phyloP scores from a whole-genome alignment of 2,113 vertebrate species.

The Dipodomys stephensi region DNA sequence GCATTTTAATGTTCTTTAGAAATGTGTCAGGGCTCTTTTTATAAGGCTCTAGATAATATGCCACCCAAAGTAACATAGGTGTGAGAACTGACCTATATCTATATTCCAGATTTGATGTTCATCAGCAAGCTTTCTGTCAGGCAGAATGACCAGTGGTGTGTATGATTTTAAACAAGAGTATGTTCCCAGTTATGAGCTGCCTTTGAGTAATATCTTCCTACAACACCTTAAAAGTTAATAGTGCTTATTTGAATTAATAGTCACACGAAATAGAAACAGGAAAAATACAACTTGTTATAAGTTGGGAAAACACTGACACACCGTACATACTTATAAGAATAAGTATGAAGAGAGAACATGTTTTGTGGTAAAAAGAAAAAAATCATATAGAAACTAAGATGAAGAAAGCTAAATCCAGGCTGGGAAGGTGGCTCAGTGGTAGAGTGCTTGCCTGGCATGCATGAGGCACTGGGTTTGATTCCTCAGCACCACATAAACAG shows the following conservation, averaged over 20 bases:
- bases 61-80: too few species aligned
- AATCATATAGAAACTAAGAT: background rate
- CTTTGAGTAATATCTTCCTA: background rate
- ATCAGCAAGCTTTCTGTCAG: too few species aligned
- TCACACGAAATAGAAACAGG: background rate
- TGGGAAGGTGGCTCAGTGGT: too few species aligned
- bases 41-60: background rate
- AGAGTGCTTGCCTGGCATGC: too few species aligned
- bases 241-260: background rate
- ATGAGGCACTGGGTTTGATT: too few species aligned
- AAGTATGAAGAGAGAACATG: background rate
- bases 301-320: background rate
- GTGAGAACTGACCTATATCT: background rate
- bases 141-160: accelerated
- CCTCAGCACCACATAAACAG: too few species aligned
- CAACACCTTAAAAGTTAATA: background rate
- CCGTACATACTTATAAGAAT: background rate
- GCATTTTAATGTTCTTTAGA: background rate
- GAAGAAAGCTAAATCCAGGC: background rate
- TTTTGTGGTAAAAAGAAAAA: too few species aligned
- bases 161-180: background rate
- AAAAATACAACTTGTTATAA: too few species aligned
- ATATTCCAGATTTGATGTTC: background rate
- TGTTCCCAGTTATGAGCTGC: accelerated
- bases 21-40: background rate